Evolutionary conservation across 2,888 invertebrate genomes (phyloP).

Genomic region (Himalopsyche japonica): DNA sequence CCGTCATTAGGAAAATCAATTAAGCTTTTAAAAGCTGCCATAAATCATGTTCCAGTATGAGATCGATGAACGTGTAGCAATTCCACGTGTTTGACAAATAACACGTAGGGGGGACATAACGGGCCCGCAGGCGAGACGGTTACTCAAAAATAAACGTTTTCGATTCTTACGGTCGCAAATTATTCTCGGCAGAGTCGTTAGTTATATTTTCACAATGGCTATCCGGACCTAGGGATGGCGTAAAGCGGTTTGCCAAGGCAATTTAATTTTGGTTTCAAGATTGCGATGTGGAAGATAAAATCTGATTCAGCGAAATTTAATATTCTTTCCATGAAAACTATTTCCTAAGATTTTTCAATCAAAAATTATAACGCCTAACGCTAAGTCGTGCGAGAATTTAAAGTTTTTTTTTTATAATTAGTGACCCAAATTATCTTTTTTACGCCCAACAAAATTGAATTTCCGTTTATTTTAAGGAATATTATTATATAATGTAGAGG

Average conservation of each 20-base stretch:
- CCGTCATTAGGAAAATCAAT: slow-evolving; percentile 40
- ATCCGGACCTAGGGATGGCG: background rate
- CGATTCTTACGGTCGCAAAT: background rate
- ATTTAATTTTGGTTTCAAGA: background rate
- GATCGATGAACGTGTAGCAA: slow-evolving; percentile 26
- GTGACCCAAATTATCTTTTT: too few relatives aligned
- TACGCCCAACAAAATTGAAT: too few relatives aligned
- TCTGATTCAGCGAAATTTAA: too few relatives aligned
- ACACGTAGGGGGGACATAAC: slow-evolving; percentile 20
- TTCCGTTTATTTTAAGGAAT: too few relatives aligned
- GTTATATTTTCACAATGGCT: background rate
- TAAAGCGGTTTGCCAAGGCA: background rate
- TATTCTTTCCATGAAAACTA: too few relatives aligned
- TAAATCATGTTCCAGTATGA: slow-evolving; percentile 30
- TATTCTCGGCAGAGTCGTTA: background rate
- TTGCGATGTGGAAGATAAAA: background rate
- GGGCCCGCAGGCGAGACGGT: background rate
- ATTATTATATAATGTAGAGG: too few relatives aligned
- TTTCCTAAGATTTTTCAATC: too few relatives aligned
- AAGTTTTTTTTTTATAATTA: too few relatives aligned
- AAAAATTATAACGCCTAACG: too few relatives aligned
- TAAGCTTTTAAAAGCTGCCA: slow-evolving; percentile 38
- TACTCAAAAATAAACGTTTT: background rate
- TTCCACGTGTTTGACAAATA: slow-evolving; percentile 30
- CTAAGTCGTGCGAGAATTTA: too few relatives aligned